Evolutionary conservation across 2,888 invertebrate species (phyloP).

Genomic region (Tridacna gigas): DNA sequence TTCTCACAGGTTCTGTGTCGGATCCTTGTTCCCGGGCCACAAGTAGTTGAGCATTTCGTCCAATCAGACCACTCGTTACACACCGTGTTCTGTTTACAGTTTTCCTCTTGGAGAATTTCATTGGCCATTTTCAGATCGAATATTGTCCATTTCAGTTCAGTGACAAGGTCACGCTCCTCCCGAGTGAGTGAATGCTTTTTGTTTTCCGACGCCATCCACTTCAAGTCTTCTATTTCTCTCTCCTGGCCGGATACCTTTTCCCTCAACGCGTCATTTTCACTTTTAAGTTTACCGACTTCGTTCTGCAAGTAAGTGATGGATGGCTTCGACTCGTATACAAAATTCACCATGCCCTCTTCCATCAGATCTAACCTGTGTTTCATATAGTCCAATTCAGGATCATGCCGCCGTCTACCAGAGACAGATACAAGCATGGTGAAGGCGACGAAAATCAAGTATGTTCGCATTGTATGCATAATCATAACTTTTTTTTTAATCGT

Average conservation of each 20-base stretch:
- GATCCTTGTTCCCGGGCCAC: slow-evolving; percentile 50
- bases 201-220: slow-evolving; percentile 45
- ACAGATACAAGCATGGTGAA: not conserved
- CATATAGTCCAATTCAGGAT: slow-evolving; percentile 16
- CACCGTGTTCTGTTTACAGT: slow-evolving; percentile 34
- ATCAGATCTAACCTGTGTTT: slow-evolving; percentile 39
- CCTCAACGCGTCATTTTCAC: slow-evolving; percentile 27
- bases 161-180: slow-evolving; percentile 49
- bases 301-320: slow-evolving; percentile 30
- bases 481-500: not conserved
- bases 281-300: slow-evolving; percentile 23
- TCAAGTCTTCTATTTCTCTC: slow-evolving; percentile 18
- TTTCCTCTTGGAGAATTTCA: slow-evolving; percentile 40
- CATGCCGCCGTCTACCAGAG: not conserved
- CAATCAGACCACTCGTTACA: slow-evolving; percentile 54
- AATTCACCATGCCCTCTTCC: slow-evolving; percentile 44
- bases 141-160: slow-evolving; percentile 55
- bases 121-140: slow-evolving; percentile 54
- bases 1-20: slow-evolving; percentile 43
- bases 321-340: slow-evolving; percentile 33
- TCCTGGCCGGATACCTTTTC: slow-evolving; percentile 34
- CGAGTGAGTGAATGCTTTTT: slow-evolving; percentile 22
- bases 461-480: not conserved
- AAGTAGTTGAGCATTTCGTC: slow-evolving; percentile 43
- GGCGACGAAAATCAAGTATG: not conserved